These are phyloP conservation scores for Amiota minor DNA, from an alignment of 2,888 invertebrate species.

Conservation along the genomic window DNA sequence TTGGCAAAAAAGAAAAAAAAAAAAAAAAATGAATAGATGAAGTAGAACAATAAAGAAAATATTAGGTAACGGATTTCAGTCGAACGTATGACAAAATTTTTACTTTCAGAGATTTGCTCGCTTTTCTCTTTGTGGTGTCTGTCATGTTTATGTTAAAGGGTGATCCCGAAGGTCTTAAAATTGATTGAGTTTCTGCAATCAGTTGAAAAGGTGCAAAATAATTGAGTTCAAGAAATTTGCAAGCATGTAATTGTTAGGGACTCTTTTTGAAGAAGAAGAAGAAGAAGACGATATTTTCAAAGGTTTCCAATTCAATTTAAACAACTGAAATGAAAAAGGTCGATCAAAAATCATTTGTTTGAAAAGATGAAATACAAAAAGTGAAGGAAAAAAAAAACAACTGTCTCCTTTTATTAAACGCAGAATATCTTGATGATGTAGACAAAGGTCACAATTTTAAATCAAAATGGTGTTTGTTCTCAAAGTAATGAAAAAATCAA, in stretches of 20 bases:
- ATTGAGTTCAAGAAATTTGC: constrained; percentile 68
- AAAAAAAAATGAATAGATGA: not conserved
- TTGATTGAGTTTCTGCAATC: constrained; percentile 63
- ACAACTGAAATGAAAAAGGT: not conserved
- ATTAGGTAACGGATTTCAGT: constrained; percentile 6
- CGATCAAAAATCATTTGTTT: not conserved
- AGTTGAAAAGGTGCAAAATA: constrained; percentile 63
- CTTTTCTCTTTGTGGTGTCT: not conserved
- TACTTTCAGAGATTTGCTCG: not conserved
- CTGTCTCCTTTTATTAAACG: not conserved
- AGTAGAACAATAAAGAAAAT: not conserved
- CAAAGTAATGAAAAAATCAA: too few species aligned
- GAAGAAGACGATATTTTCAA: constrained; percentile 25
- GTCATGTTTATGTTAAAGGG: constrained; percentile 11
- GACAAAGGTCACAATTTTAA: too few species aligned
- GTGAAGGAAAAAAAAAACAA: constrained; percentile 1
- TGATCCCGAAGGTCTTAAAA: constrained; percentile 50
- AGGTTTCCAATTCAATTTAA: constrained; percentile 27
- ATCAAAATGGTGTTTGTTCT: too few species aligned
- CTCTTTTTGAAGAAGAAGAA: constrained; percentile 43
- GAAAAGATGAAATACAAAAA: not conserved
- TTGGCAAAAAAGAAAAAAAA: not conserved
- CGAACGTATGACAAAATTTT: not conserved
- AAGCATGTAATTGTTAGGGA: constrained; percentile 70
- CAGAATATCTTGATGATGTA: too few species aligned